Evolutionary conservation across 2,888 invertebrate species (phyloP).

Genomic region (Drosophila testacea): DNA sequence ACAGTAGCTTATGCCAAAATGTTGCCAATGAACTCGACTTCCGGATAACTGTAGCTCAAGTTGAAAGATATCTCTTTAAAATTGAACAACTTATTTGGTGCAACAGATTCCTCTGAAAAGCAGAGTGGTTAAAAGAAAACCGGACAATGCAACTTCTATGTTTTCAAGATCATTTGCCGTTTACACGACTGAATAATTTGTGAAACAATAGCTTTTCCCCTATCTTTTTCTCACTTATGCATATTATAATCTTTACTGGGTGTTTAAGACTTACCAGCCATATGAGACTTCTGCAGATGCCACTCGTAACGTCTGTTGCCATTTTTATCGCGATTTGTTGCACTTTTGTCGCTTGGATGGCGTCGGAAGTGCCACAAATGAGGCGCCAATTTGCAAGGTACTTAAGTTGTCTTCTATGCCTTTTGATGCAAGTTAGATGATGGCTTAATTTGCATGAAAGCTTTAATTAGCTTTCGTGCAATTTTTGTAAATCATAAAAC

Average conservation of each 20-base stretch:
- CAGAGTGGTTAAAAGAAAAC: too few species aligned
- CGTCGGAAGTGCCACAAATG: slow-evolving; percentile 64
- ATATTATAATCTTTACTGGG: slow-evolving; percentile 18
- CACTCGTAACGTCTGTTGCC: slow-evolving; percentile 17
- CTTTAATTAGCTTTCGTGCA: neutral
- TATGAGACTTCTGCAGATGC: slow-evolving; percentile 4
- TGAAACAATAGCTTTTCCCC: slow-evolving; percentile 3
- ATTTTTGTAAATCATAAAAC: neutral
- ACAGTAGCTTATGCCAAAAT: neutral
- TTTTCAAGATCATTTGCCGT: neutral
- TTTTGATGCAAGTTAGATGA: neutral
- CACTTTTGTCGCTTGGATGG: slow-evolving; percentile 44
- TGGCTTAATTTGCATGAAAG: neutral
- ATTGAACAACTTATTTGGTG: too few species aligned
- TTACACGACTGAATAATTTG: slow-evolving; percentile 5
- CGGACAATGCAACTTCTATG: too few species aligned
- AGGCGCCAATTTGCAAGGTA: slow-evolving; percentile 40
- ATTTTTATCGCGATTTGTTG: slow-evolving; percentile 38
- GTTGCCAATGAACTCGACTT: slow-evolving; percentile 1
- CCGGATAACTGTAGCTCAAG: neutral
- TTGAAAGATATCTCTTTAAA: too few species aligned
- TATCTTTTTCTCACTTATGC: neutral
- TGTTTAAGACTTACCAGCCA: slow-evolving; percentile 45
- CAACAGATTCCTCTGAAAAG: too few species aligned
- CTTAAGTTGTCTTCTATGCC: neutral